Conservation (phyloP, 2,888 invertebrate species). For the Sicus ferrugineus region DNA sequence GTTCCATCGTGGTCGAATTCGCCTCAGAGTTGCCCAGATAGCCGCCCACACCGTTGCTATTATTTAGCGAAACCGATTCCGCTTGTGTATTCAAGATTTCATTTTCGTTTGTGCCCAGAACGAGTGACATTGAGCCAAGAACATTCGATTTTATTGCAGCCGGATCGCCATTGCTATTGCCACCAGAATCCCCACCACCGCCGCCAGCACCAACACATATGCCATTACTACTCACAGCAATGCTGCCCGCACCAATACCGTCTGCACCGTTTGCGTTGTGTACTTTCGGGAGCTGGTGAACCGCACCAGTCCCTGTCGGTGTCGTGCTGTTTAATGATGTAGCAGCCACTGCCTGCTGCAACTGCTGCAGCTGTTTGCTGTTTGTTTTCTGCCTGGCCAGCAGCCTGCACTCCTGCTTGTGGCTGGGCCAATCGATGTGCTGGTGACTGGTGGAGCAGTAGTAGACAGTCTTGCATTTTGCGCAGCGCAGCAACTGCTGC, state of each 20-base stretch:
- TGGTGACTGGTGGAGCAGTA: slow-evolving; percentile 86
- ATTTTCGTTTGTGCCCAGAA: slow-evolving; percentile 46
- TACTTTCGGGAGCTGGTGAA: slow-evolving; percentile 11
- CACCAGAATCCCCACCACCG: background rate
- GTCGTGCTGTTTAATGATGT: slow-evolving; percentile 45
- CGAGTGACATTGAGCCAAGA: slow-evolving; percentile 36
- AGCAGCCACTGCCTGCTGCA: slow-evolving; percentile 51
- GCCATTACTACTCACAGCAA: background rate
- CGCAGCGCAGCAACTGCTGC: slow-evolving; percentile 72
- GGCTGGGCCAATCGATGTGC: slow-evolving; percentile 79
- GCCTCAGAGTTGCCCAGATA: slow-evolving; percentile 40
- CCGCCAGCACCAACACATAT: background rate
- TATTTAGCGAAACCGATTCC: slow-evolving; percentile 41
- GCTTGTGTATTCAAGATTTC: slow-evolving; percentile 46
- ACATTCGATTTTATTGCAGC: background rate
- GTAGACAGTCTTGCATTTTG: slow-evolving; percentile 75
- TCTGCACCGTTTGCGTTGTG: background rate
- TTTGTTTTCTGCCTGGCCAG: slow-evolving; percentile 58
- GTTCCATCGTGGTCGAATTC: slow-evolving; percentile 40
- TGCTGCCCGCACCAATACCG: background rate
- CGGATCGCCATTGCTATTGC: background rate
- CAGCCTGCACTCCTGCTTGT: slow-evolving; percentile 72
- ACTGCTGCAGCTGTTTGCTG: slow-evolving; percentile 50
- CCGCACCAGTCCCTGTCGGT: slow-evolving; percentile 5
- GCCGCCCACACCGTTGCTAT: slow-evolving; percentile 34